Conservation (phyloP, 53 echinoderm and acorn worm species). For the Holothuria leucospilota region DNA sequence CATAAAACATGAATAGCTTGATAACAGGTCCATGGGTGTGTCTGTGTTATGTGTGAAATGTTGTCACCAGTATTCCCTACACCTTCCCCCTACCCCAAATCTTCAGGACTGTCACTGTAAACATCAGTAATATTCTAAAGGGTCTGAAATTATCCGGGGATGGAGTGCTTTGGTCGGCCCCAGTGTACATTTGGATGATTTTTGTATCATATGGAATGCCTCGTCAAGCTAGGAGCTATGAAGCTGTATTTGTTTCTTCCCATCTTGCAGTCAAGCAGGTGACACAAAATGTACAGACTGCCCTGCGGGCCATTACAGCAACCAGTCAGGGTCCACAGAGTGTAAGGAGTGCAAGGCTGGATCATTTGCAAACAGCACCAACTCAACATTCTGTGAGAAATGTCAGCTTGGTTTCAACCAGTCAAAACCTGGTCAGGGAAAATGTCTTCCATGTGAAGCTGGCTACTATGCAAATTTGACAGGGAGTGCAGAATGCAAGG, state of each 20-base stretch:
- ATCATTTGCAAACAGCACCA: conserved; percentile 67
- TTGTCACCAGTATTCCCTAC: no score
- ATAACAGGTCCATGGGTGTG: no score
- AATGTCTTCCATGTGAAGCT: conserved; percentile 54
- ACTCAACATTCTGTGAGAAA: conserved; percentile 42
- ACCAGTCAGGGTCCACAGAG: conserved; percentile 31
- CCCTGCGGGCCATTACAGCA: conserved; percentile 19
- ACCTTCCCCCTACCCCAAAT: no score
- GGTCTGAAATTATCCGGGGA: no score
- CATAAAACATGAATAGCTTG: no score
- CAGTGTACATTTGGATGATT: no score
- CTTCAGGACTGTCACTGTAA: no score
- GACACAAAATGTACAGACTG: conserved; percentile 4
- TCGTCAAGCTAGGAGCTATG: no score
- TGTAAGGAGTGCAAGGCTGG: conserved; percentile 65
- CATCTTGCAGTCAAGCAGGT: conserved; percentile 19
- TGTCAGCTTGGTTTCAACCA: conserved; percentile 61
- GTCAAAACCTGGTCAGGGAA: conserved; percentile 46
- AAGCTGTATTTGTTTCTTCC: background rate
- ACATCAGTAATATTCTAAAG: no score
- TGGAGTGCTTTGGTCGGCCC: no score
- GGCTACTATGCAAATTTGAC: conserved; percentile 72
- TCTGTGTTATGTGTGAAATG: no score
- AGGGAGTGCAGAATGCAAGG: conserved; percentile 56
- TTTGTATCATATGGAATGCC: no score